Evolutionary conservation across 1,140 invertebrate genomes (phyloP).

Genomic region (Eufriesea mexicana): DNA sequence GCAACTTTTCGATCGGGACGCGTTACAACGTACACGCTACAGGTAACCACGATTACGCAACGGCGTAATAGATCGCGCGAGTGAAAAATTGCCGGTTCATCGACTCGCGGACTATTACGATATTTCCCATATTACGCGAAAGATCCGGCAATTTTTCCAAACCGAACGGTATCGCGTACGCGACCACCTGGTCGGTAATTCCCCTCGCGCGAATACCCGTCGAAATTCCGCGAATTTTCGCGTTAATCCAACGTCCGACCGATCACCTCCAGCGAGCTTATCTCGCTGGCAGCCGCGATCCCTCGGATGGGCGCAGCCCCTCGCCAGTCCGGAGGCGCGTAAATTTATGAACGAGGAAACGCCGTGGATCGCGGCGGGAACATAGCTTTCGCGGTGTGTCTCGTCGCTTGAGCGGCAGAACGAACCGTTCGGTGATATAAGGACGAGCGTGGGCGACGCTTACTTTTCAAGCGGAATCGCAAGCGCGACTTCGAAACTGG

Average conservation of each 20-base stretch:
- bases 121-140: too few relatives aligned
- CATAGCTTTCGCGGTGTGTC: conserved; percentile 58
- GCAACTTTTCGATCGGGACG: not conserved
- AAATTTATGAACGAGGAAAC: conserved; percentile 77
- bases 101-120: too few relatives aligned
- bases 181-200: not conserved
- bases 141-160: not conserved
- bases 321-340: conserved; percentile 53
- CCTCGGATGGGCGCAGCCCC: conserved; percentile 57
- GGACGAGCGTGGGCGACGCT: conserved; percentile 70
- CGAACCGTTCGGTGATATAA: conserved; percentile 72
- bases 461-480: conserved; percentile 57
- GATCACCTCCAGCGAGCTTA: conserved; percentile 30
- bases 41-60: too few relatives aligned
- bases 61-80: too few relatives aligned
- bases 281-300: conserved; percentile 36
- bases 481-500: conserved; percentile 61
- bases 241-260: not conserved
- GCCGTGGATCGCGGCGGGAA: conserved; percentile 44
- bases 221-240: not conserved
- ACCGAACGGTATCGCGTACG: not conserved
- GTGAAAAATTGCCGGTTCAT: too few relatives aligned
- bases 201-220: not conserved
- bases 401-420: conserved; percentile 56
- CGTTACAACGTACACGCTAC: too few relatives aligned